Percentiles rank a stretch among this genome's conserved stretches.
phyloP scores from a whole-genome alignment of 2,797 vertebrate genomes.

The Spinibarbus caldwelli region DNA sequence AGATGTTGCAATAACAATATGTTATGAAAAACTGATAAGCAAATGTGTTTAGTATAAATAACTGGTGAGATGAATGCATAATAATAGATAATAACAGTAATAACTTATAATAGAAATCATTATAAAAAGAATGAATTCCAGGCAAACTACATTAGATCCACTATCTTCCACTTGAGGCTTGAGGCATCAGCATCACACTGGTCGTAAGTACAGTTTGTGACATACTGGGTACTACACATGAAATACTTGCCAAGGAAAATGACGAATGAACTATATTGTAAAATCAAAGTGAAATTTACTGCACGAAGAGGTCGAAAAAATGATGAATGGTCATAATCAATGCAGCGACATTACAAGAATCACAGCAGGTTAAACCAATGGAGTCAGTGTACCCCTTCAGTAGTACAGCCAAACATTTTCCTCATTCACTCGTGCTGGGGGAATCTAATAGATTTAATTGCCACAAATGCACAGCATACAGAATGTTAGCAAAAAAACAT shows the following conservation, averaged over 20 bases:
- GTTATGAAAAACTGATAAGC: neutral
- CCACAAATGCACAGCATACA: slow-evolving; percentile 56
- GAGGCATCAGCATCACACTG: neutral
- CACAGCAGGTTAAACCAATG: slow-evolving; percentile 54
- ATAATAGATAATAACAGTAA: neutral
- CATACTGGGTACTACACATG: slow-evolving; percentile 3
- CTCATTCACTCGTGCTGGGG: slow-evolving; percentile 17
- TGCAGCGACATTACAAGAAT: slow-evolving; percentile 40
- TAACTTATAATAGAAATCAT: neutral
- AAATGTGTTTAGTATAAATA: neutral
- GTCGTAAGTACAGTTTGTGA: slow-evolving; percentile 2
- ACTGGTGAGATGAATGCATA: neutral
- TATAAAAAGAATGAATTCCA: neutral
- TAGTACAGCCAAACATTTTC: slow-evolving; percentile 42
- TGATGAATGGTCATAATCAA: slow-evolving; percentile 55
- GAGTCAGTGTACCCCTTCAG: slow-evolving; percentile 30
- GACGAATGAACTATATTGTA: slow-evolving; percentile 28
- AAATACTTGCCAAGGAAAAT: slow-evolving; percentile 1
- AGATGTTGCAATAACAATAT: neutral
- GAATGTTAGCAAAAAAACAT: slow-evolving; percentile 59
- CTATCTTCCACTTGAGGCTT: neutral
- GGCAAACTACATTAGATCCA: neutral
- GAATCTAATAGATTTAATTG: slow-evolving; percentile 62
- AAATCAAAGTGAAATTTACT: slow-evolving; percentile 34
- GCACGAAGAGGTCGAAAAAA: slow-evolving; percentile 29